Evolutionary conservation across 2,113 vertebrate species (phyloP).

Genomic region (Pelmatolapia mariae): DNA sequence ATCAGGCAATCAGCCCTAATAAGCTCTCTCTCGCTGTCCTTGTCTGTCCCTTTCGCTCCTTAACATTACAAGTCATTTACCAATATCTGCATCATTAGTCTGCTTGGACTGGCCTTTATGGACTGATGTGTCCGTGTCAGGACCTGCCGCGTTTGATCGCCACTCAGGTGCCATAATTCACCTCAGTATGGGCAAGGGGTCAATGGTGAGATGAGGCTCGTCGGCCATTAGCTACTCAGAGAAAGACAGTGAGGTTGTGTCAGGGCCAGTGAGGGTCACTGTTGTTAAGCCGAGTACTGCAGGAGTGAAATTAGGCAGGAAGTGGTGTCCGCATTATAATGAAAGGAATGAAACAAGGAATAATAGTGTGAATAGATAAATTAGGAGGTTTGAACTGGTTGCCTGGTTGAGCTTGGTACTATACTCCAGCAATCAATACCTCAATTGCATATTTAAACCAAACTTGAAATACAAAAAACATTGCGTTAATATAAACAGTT

Average conservation of each 20-base stretch:
- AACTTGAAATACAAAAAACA: not conserved
- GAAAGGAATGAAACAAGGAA: conserved; percentile 35
- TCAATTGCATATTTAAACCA: not conserved
- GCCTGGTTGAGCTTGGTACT: not conserved
- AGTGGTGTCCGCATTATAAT: conserved; percentile 35
- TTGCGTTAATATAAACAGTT: not conserved
- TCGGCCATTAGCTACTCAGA: conserved; percentile 58
- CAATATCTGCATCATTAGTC: conserved; percentile 66
- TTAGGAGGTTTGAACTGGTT: conserved; percentile 19
- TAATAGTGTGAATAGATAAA: conserved; percentile 24
- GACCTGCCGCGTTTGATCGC: conserved; percentile 49
- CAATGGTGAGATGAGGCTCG: conserved; percentile 62
- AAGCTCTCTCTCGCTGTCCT: conserved; percentile 1
- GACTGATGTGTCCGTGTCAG: conserved; percentile 59
- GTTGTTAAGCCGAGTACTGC: conserved; percentile 26
- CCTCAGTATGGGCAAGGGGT: conserved; percentile 49
- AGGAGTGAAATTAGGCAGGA: not conserved
- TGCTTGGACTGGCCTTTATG: conserved; percentile 25
- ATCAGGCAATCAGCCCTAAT: conserved; percentile 59
- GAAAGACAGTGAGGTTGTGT: conserved; percentile 54
- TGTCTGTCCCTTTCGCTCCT: conserved; percentile 1
- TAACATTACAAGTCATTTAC: conserved; percentile 64
- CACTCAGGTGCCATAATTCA: conserved; percentile 67
- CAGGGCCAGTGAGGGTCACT: conserved; percentile 46
- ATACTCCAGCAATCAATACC: not conserved